phyloP scores from a whole-genome alignment of 1,140 invertebrate species.

The Penaeus vannamei region DNA sequence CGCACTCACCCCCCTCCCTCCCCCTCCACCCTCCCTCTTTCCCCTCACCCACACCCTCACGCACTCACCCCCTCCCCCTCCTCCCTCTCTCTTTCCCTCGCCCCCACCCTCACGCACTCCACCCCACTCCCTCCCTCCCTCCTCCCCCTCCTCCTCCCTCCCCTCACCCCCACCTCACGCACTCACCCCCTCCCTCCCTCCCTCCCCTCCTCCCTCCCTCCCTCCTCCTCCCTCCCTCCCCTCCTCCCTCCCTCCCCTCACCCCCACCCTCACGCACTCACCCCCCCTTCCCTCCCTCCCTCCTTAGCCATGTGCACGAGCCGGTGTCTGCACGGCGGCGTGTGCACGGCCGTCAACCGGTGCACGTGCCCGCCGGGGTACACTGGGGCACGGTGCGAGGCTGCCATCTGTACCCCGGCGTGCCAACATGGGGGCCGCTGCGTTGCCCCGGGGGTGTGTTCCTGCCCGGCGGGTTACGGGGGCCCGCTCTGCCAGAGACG shows the following conservation, averaged over 20 bases:
- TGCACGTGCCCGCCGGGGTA: constrained; percentile 54
- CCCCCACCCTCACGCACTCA: background rate
- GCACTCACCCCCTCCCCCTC: no score
- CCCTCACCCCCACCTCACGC: background rate
- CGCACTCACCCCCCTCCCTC: no score
- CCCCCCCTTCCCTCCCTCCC: background rate
- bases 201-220: background rate
- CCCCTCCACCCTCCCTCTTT: background rate
- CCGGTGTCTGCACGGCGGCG: constrained; percentile 49
- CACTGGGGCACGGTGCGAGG: constrained; percentile 50
- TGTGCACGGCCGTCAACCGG: constrained; percentile 50
- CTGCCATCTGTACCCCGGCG: constrained; percentile 47
- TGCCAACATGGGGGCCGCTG: constrained; percentile 51
- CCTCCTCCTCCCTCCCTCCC: no score
- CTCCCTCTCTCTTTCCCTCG: no score
- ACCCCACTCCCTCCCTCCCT: no score
- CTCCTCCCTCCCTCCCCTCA: background rate
- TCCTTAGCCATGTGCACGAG: constrained; percentile 54
- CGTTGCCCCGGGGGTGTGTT: constrained; percentile 55
- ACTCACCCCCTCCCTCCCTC: background rate
- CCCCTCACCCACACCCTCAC: background rate
- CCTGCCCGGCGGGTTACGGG: constrained; percentile 50
- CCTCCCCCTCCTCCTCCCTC: background rate
- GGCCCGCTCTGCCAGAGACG: constrained; percentile 47
- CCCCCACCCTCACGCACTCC: background rate